A percentile compares a stretch with the other conserved stretches of the same genome.
Conservation (phyloP, 2,113 vertebrate species). For the Colaptes auratus region DNA sequence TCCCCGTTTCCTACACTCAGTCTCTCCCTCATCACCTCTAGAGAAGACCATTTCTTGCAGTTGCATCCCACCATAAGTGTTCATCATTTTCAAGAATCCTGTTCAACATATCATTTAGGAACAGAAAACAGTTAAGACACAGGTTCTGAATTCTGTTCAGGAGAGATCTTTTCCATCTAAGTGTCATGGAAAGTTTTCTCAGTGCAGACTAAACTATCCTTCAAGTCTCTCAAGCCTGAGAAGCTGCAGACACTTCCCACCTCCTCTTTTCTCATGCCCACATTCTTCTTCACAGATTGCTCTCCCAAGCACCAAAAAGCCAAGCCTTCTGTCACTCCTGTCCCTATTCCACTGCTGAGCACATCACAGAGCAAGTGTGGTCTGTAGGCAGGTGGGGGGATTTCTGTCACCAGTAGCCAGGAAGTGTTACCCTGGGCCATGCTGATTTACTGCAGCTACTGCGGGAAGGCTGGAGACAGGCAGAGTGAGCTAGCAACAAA, state of each 20-base stretch:
- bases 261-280: background rate
- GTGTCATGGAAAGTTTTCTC: background rate
- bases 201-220: background rate
- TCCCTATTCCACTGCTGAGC: background rate
- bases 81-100: background rate
- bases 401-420: background rate
- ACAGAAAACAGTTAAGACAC: background rate
- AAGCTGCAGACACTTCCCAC: slow-evolving; percentile 2
- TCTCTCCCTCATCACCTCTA: background rate
- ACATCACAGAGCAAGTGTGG: background rate
- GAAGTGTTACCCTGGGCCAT: accelerated
- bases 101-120: accelerated
- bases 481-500: background rate
- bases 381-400: background rate
- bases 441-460: background rate
- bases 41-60: background rate
- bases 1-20: background rate
- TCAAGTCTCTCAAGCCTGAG: slow-evolving; percentile 12
- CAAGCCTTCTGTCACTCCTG: background rate
- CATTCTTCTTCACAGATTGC: background rate
- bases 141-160: background rate
- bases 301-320: background rate
- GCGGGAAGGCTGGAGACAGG: background rate
- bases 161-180: background rate
- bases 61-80: background rate